Conservation (phyloP, 2,113 vertebrate genomes). For the Podarcis muralis region DNA sequence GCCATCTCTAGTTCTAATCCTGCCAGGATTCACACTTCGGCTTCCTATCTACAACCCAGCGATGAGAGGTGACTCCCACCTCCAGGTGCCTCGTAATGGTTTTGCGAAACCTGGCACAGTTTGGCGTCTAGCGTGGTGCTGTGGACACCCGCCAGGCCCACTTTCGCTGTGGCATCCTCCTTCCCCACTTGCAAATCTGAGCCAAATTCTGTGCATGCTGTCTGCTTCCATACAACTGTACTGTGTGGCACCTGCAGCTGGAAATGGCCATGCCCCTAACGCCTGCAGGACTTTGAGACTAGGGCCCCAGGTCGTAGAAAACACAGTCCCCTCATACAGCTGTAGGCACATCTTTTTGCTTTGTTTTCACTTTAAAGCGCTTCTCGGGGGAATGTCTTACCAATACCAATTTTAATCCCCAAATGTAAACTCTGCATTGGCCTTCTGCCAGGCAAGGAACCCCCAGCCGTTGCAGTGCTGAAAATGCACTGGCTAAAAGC, state of each 20-base stretch:
- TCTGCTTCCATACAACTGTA: neutral
- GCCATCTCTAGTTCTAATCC: neutral
- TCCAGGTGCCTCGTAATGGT: neutral
- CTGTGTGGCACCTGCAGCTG: neutral
- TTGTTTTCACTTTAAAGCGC: neutral
- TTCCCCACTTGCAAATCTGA: neutral
- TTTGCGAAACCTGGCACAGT: neutral
- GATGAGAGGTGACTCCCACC: too few species aligned
- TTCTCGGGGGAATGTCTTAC: neutral
- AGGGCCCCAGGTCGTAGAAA: neutral
- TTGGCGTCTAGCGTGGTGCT: neutral
- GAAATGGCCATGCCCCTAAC: neutral
- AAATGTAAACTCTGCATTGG: neutral
- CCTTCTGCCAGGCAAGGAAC: neutral
- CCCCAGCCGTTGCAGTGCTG: neutral
- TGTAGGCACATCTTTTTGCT: neutral
- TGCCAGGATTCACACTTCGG: neutral
- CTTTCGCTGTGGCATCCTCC: too few species aligned
- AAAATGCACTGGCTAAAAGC: neutral
- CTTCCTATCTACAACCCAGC: neutral
- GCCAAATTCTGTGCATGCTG: neutral
- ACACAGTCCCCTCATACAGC: neutral
- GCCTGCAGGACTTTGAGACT: neutral
- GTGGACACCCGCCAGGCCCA: too few species aligned
- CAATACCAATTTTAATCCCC: neutral